Evolutionary conservation across 2,888 invertebrate species (phyloP), one percentile per base, ranked within the genome.

Genomic region (Cremastobaeus sp.): DNA sequence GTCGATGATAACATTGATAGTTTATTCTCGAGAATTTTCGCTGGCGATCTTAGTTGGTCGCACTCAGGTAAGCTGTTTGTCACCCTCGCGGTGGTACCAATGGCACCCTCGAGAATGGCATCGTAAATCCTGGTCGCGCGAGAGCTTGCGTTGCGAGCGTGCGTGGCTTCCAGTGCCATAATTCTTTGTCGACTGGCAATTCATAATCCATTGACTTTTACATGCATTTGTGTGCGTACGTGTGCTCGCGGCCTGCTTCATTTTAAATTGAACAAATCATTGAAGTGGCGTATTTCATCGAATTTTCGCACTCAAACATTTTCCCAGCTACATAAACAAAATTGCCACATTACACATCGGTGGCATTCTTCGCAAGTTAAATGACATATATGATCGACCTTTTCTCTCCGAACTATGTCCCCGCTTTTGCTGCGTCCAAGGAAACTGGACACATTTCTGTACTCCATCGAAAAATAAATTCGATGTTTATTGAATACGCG

Each of bases 131-230:
- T 65, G 59, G 71, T 54, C 59, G 54, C 57, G 20, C 45, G 71
- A 59, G 57, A 71, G 70, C 57, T 64, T 34, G 34, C 57, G 20
- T 55, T 50, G 32, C 43, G 71, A 59, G 59, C 71, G 52, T 71
- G 65, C 71, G 71, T 71, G 64, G 70, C 64, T 64, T 64, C 64
- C 52, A 71, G 64, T 45, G 65, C 65, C 54, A 71, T 71, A 65
- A 71, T 71, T 71, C 65, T 37, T 71, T 21, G 45, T 54, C 71
- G 45, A 54, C 65, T 28, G 65, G 64, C 71, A 71, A 71, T 71
- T 71, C 71, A 59, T 71, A 71, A 71, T 59, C 71, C 71, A 71
- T 71, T 64, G 71, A 71, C 71, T 71, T 71, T 65, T 71, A 65
- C 71, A 71, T 43, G 21, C 37, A 57, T 50, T 52, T 45, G 47